phyloP scores from a whole-genome alignment of 2,888 invertebrate species.

The Heliothis peltigera region DNA sequence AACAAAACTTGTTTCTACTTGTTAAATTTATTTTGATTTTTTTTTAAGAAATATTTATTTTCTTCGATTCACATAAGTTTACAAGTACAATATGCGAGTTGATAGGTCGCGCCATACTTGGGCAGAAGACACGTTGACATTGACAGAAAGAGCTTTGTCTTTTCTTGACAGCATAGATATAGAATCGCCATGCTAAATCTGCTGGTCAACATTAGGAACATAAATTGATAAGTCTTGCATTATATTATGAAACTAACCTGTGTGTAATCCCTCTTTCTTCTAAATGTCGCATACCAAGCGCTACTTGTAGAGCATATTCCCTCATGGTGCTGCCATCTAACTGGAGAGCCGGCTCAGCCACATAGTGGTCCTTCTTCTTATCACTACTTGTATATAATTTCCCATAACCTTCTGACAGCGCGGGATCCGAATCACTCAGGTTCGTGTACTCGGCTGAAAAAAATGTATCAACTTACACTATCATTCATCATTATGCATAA shows the following conservation, averaged over 20 bases:
- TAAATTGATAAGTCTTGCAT: not conserved
- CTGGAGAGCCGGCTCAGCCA: constrained; percentile 83
- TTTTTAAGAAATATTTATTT: no score
- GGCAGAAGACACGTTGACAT: no score
- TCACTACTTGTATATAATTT: constrained; percentile 69
- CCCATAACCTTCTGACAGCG: constrained; percentile 70
- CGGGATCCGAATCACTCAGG: constrained; percentile 84
- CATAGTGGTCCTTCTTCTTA: constrained; percentile 77
- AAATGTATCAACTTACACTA: not conserved
- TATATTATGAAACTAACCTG: constrained; percentile 82
- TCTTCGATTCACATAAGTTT: no score
- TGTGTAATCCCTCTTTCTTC: constrained; percentile 93
- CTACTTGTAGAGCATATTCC: constrained; percentile 94
- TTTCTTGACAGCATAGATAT: no score
- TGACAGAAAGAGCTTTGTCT: no score
- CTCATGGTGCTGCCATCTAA: constrained; percentile 88
- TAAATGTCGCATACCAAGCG: constrained; percentile 94
- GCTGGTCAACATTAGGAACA: no score
- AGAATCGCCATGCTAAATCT: no score
- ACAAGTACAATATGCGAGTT: no score
- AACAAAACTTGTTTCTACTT: no score
- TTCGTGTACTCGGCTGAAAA: constrained; percentile 89
- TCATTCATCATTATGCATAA: not conserved
- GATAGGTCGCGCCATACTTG: no score
- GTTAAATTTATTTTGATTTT: no score